Evolutionary conservation across 2,113 vertebrate genomes (phyloP).

Genomic region (Mustelus asterias): DNA sequence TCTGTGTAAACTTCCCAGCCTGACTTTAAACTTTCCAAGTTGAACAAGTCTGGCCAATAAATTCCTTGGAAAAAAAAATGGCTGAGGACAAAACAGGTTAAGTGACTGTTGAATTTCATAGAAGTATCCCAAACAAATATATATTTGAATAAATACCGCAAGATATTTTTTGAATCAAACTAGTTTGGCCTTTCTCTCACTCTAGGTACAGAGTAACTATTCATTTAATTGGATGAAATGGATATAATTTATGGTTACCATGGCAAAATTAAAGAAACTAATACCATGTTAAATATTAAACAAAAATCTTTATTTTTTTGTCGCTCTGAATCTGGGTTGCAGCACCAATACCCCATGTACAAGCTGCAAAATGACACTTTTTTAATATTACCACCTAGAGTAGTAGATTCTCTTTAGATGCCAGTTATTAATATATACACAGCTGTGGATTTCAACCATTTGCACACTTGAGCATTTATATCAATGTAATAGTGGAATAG

Average conservation of each 20-base stretch:
- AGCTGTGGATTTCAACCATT: not conserved
- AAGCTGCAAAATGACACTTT: not conserved
- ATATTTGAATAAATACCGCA: not conserved
- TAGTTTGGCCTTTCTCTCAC: not conserved
- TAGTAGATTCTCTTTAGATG: not conserved
- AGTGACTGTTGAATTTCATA: not conserved
- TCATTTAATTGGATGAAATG: not conserved
- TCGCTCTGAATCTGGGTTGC: not conserved
- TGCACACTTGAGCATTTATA: not conserved
- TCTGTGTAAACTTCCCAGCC: not conserved
- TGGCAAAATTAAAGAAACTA: not conserved
- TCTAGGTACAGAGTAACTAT: not conserved
- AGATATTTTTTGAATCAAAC: not conserved
- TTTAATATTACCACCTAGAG: not conserved
- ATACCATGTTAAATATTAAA: not conserved
- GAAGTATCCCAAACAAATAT: not conserved
- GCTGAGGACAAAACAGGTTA: not conserved
- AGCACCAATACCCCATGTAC: too few relatives aligned
- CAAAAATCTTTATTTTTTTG: not conserved
- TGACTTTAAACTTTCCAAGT: not conserved
- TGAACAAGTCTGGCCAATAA: not conserved
- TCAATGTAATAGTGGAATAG: not conserved
- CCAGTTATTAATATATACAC: not conserved
- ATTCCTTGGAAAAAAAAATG: not conserved
- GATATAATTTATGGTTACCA: not conserved